These are phyloP conservation scores for Brenthis hecate DNA, from an alignment of 2,888 invertebrate genomes.

Conservation along the genomic window DNA sequence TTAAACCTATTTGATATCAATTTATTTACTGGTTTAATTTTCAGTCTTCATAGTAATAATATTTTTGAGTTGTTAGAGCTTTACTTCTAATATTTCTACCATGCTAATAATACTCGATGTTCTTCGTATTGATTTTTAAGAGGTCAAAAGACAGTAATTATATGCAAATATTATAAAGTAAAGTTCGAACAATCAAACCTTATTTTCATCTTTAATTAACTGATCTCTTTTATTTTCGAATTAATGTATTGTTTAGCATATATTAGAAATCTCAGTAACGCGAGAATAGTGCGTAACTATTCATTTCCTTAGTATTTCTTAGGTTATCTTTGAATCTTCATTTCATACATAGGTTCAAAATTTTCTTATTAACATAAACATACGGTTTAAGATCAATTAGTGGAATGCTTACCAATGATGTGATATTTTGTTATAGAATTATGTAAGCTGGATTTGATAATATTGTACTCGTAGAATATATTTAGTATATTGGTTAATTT, in stretches of 20 bases:
- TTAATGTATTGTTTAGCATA: conserved; percentile 22
- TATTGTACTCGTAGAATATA: conserved; percentile 24
- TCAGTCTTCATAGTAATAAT: too few relatives aligned
- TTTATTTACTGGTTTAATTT: too few relatives aligned
- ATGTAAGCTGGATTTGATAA: conserved; percentile 20
- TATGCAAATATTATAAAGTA: not conserved
- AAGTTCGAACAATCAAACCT: not conserved
- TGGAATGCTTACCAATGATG: conserved; percentile 43
- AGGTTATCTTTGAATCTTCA: conserved; percentile 12
- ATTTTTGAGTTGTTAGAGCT: too few relatives aligned
- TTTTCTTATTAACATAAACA: conserved; percentile 18
- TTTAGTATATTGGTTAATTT: conserved; percentile 26
- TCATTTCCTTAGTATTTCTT: conserved; percentile 19
- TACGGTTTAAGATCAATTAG: conserved; percentile 16
- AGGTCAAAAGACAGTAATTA: too few relatives aligned
- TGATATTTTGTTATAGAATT: conserved; percentile 54
- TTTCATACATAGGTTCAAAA: conserved; percentile 15
- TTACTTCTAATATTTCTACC: too few relatives aligned
- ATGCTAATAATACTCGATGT: too few relatives aligned
- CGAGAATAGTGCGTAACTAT: conserved; percentile 8
- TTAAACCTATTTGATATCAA: not conserved
- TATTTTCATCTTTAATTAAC: conserved; percentile 25
- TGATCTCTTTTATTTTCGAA: conserved; percentile 37
- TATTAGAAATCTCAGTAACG: conserved; percentile 35
- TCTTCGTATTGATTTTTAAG: too few relatives aligned